Evolutionary conservation across 2,113 vertebrate genomes (phyloP).

Genomic region (Melanerpes aurifrons): DNA sequence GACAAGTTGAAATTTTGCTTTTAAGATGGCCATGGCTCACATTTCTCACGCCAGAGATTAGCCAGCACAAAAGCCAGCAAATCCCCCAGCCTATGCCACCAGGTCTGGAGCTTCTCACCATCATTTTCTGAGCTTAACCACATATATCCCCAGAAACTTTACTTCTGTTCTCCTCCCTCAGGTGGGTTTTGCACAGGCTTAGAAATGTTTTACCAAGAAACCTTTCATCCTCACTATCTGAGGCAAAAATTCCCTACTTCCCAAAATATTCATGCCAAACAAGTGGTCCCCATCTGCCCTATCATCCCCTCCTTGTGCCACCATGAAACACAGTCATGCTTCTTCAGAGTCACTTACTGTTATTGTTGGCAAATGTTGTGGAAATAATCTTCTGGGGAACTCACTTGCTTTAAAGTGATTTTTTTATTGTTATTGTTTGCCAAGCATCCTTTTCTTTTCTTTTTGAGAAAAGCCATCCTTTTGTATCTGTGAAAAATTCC

Average conservation of each 20-base stretch:
- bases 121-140: rapidly evolving
- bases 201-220: neutral
- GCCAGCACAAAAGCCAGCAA: neutral
- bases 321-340: rapidly evolving
- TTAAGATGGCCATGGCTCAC: rapidly evolving
- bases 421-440: neutral
- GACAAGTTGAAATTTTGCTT: rapidly evolving
- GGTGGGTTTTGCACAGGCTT: neutral
- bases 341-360: neutral
- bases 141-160: rapidly evolving
- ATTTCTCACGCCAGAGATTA: neutral
- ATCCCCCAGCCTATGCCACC: rapidly evolving
- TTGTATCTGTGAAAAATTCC: neutral
- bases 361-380: neutral
- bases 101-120: rapidly evolving
- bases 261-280: neutral
- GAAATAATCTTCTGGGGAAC: neutral
- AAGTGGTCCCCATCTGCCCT: neutral
- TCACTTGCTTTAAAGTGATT: neutral
- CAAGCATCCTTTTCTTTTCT: neutral
- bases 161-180: neutral
- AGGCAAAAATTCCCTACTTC: neutral
- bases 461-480: neutral
- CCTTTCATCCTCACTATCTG: neutral
- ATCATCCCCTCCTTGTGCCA: neutral